Percentiles rank a stretch among this genome's conserved stretches.
Conservation (phyloP, 64 coral and sea anemone species). For the Actinia tenebrosa region DNA sequence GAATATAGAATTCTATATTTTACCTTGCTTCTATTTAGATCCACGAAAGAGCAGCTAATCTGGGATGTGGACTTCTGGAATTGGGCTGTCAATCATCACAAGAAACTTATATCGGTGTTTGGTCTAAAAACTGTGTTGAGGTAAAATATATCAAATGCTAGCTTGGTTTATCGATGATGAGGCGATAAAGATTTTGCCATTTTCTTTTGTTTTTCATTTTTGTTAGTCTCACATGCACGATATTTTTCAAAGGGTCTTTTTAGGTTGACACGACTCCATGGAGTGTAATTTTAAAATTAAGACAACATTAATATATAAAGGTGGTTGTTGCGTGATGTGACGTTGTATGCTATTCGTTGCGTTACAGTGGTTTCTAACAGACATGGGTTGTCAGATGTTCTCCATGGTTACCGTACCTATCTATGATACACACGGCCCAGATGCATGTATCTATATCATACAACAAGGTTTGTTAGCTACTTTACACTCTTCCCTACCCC, state of each 20-base stretch:
- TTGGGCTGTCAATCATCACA: slow-evolving; percentile 75
- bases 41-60: slow-evolving; percentile 38
- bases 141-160: neutral
- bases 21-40: slow-evolving; percentile 24
- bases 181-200: too few relatives aligned
- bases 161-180: too few relatives aligned
- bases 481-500: neutral
- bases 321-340: too few relatives aligned
- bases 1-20: neutral
- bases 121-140: slow-evolving; percentile 57
- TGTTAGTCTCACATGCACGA: too few relatives aligned
- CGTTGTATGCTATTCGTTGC: neutral
- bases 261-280: too few relatives aligned
- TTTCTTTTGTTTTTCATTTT: too few relatives aligned
- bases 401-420: slow-evolving; percentile 72
- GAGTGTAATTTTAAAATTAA: too few relatives aligned
- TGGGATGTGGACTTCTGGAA: slow-evolving; percentile 55
- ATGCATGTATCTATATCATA: slow-evolving; percentile 38
- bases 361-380: slow-evolving; percentile 59
- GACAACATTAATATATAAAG: too few relatives aligned
- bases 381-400: slow-evolving; percentile 59
- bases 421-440: slow-evolving; percentile 34
- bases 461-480: slow-evolving; percentile 22
- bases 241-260: too few relatives aligned
- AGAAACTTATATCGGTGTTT: slow-evolving; percentile 62